Evolutionary conservation across 2,113 vertebrate species (phyloP), one percentile per base, ranked within the genome.

Genomic region (Brienomyrus longianalis): DNA sequence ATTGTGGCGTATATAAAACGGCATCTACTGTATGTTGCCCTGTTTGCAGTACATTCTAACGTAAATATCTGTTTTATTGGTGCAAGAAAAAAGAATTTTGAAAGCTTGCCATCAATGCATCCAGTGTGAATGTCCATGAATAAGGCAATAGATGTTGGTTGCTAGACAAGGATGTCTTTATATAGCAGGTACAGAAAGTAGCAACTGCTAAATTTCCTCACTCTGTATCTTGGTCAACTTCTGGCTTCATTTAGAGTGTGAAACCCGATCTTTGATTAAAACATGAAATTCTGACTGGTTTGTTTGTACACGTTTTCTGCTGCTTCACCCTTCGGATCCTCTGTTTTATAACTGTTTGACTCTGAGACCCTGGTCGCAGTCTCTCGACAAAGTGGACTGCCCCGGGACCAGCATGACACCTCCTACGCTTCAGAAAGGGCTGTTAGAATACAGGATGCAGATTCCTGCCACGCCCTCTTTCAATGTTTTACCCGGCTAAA

Each of bases 91-190:
- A 66, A 45, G 85, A 35, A 86, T 62, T 88, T 45, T 88, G 54
- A 66, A 88, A 88, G 45, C 17, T 23, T 88, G n/a, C 17, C 17
- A 66, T 88, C 54, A 88, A 88, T 88, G 87, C 23, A n/a, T n/a
- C 56, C 56, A 88, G 54, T 88, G 87, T 88, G 19, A 62, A 35
- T 39, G 15, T 56, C 48, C 27, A 54, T 87, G 85, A 87, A 87
- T 87, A 54, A 87, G 48, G 85, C 51, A 54, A 87, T 39, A 87
- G 85, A 54, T 19, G 5, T 62, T 45, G 35, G n/a, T 17, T 86
- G 43, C 87, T 23, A 66, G 39, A 88, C 87, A 88, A 88, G 39
- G 87, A 66, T 88, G 35, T 62, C 54, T 88, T 88, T 88, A 51
- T 88, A 31, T 88, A 66, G 35, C 54, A 45, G 87, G 87, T 88